Evolutionary conservation across 2,113 vertebrate species (phyloP), one percentile per base, ranked within the genome.

Genomic region (Petromus typicus): DNA sequence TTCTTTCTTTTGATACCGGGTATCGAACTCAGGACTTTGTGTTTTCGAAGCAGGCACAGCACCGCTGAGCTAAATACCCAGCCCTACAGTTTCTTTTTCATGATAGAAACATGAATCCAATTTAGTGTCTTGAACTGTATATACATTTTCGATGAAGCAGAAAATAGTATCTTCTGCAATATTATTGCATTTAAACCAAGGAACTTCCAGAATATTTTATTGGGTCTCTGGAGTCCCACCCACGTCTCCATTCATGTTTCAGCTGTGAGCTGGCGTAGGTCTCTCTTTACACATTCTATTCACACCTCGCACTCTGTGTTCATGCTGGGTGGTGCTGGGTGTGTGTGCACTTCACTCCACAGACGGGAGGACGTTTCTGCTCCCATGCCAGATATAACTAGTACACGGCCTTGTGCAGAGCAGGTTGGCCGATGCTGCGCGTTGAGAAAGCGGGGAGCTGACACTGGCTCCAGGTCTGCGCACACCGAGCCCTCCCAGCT

Each of bases 161-260:
- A 51, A 63, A 89, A 66, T 48, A 51, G 10, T 59, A 25, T 43
- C 30, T 43, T 84, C 18, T 61, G 48, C 25, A 6, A 4, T 57
- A 54, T 48, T 56, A 54, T 32, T 82, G 78, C 43, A 5, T 93
- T 90, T 92, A 43, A 18, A 51, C 69, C 20, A 69, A 80, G 20
- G 91, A 75, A 78, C 61, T 73, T 82, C n/a, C 61, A 61, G 54
- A 51, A 20, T 71, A 16, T 66, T 61, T 64, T 48, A 6, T 45
- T 81, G 64, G 54, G n/a, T 90, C 93, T 87, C 95, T 81, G 40
- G 20, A 45, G n/a, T 88, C 64, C 27, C 11, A 14, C 48, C n/a
- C 51, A 40, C 7, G 11, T 40, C 23, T 67, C 64, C 30, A 32
- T 27, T 59, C 25, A 61, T 89, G n/a, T 85, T 92, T 71, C n/a